These are phyloP conservation scores for Apis laboriosa DNA, from an alignment of 1,140 invertebrate species.

Conservation along the genomic window DNA sequence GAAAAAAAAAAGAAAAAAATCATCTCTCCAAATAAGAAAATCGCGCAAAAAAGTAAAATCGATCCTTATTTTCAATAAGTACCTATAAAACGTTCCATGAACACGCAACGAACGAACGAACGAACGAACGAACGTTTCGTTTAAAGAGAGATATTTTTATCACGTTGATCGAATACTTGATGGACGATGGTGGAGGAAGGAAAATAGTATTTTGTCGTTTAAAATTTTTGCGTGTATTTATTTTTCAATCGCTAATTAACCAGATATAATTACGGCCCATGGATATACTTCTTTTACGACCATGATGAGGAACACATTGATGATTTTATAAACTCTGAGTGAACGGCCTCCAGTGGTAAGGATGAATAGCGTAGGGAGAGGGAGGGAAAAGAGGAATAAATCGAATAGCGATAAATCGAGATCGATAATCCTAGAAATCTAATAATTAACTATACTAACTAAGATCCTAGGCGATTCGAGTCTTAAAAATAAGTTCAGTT, in stretches of 20 bases:
- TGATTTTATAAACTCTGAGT: slow-evolving; percentile 60
- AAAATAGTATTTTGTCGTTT: not conserved
- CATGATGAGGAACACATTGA: slow-evolving; percentile 49
- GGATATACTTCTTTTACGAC: slow-evolving; percentile 67
- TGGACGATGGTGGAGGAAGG: not conserved
- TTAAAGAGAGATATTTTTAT: slow-evolving; percentile 4
- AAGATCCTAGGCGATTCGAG: slow-evolving; percentile 69
- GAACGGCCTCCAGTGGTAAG: slow-evolving; percentile 67
- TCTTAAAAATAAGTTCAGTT: slow-evolving; percentile 74
- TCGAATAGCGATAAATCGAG: not conserved
- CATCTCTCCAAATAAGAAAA: not conserved
- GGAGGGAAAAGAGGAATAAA: slow-evolving; percentile 34
- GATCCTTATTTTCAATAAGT: not conserved
- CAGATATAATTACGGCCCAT: slow-evolving; percentile 47
- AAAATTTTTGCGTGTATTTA: slow-evolving; percentile 10
- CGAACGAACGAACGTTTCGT: not conserved
- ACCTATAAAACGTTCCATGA: slow-evolving; percentile 2
- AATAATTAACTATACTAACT: slow-evolving; percentile 65
- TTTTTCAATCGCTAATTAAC: not conserved
- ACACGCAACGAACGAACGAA: no score
- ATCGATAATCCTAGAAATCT: slow-evolving; percentile 67
- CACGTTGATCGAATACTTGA: not conserved
- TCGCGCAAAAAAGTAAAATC: not conserved
- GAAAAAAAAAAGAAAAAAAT: not conserved
- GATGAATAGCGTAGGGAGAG: not conserved